These are phyloP conservation scores for Leucania comma DNA, from an alignment of 2,888 invertebrate species.

Conservation along the genomic window DNA sequence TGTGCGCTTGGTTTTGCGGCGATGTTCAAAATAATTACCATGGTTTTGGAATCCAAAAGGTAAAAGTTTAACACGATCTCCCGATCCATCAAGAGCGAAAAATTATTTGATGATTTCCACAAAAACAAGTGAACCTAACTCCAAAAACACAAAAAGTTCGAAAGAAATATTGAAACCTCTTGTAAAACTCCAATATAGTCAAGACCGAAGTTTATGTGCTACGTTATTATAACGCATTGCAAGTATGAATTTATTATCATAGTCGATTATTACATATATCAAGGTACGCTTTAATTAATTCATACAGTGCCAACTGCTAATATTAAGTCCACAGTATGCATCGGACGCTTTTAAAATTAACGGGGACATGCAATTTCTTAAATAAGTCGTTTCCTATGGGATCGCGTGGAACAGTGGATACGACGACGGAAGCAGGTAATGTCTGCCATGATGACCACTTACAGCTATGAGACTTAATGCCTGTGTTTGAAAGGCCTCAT, in stretches of 20 bases:
- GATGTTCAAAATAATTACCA: too few species aligned
- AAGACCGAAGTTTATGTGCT: neutral
- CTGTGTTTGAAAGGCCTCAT: neutral
- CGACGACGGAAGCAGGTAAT: slow-evolving; percentile 26
- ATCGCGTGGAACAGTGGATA: slow-evolving; percentile 12
- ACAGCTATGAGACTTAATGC: neutral
- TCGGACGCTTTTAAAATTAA: slow-evolving; percentile 7
- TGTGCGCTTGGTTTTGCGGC: neutral
- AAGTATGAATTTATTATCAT: slow-evolving; percentile 18
- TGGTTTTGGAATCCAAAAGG: too few species aligned
- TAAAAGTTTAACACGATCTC: too few species aligned
- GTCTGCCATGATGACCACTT: neutral
- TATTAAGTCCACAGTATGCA: neutral
- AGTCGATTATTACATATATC: slow-evolving; percentile 8
- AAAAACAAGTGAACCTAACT: too few species aligned
- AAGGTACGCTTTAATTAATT: slow-evolving; percentile 30
- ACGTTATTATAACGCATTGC: slow-evolving; percentile 9
- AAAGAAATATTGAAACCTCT: neutral
- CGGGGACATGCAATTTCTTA: neutral
- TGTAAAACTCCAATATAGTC: neutral
- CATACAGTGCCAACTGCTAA: slow-evolving; percentile 8
- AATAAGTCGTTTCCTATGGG: slow-evolving; percentile 27
- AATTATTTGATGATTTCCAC: too few species aligned
- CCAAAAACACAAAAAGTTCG: neutral
- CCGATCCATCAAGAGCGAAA: too few species aligned